These are phyloP conservation scores for Lacerta bilineata DNA, from an alignment of 2,797 vertebrate species.

Conservation along the genomic window DNA sequence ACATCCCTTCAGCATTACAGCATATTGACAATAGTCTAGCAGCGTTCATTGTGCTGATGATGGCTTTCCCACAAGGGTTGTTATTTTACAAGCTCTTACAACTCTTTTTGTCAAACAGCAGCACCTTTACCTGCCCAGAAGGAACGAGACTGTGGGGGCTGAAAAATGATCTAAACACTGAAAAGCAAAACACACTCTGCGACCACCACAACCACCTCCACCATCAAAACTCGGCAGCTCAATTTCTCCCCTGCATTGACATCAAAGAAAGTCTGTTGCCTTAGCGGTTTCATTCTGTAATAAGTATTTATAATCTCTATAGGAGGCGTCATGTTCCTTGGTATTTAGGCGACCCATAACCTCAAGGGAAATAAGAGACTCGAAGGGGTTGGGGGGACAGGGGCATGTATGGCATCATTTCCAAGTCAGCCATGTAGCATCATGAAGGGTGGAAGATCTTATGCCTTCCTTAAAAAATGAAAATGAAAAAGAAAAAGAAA, in stretches of 20 bases:
- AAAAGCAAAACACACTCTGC: conserved; percentile 35
- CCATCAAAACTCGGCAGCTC: conserved; percentile 65
- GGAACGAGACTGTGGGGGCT: conserved; percentile 42
- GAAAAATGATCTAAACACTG: conserved; percentile 68
- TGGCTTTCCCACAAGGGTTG: conserved; percentile 29
- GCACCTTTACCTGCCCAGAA: conserved; percentile 59
- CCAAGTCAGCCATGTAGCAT: background rate
- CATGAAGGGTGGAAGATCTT: background rate
- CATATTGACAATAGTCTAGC: background rate
- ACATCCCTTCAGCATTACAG: background rate
- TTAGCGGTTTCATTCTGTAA: conserved; percentile 50
- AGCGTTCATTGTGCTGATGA: conserved; percentile 30
- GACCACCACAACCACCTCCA: conserved; percentile 46
- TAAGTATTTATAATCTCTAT: conserved; percentile 52
- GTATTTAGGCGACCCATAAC: conserved; percentile 52
- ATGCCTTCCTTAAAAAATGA: background rate
- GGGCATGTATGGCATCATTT: background rate
- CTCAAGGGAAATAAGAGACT: conserved; percentile 45
- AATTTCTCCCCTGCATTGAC: conserved; percentile 51
- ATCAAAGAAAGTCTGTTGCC: conserved; percentile 56
- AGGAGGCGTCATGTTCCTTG: conserved; percentile 46
- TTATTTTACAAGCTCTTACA: conserved; percentile 38
- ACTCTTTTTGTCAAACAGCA: conserved; percentile 5
- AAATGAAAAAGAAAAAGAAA: too few species aligned
- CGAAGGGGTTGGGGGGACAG: background rate